Evolutionary conservation across 2,797 vertebrate species (phyloP), one percentile per base, ranked within the genome.

Genomic region (Synanceia verrucosa): DNA sequence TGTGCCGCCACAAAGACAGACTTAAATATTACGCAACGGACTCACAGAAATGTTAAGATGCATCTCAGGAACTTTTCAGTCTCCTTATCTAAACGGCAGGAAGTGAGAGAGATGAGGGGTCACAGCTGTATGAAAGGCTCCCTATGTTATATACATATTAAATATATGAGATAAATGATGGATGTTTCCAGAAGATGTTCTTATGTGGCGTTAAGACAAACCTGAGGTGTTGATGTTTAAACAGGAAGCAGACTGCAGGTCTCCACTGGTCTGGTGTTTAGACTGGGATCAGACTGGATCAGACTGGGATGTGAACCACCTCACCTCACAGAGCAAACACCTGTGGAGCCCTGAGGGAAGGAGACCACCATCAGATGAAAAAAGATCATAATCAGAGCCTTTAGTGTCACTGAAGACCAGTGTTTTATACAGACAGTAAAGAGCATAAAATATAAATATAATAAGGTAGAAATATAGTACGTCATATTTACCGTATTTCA

Each of bases 251-350:
- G 79, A 50, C 70, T 79, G 76, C 73, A 83, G 63, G 36, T 18
- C 70, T 65, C 59, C 10, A 37, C 63, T 18, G 37, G 37, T 83
- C 58, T 66, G 90, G 88, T 93, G 91, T 91, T 93, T 91, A 89
- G 91, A 90, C 91, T 89, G 84, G 86, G 89, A 89, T 89, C 62
- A 59, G 60, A 51, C 70, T 56, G 89, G 91, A 89, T 89, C 62
- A 59, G 60, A 51, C 70, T 56, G 89, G 91, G 90, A 92, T 92
- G 91, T 87, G 81, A 87, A 70, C 88, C 59, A 46, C 57, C 44
- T 76, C 77, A 79, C 79, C 76, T 76, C 44, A 1, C 37, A 61
- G 41, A 48, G 23, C 65, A 71, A 67, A 67, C 88, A 90, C 85
- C 88, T 88, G 86, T 73, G 60, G 55, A 74, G n/a, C n/a, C n/a